phyloP scores from a whole-genome alignment of 2,888 invertebrate species.

The Nomada ruficornis region DNA sequence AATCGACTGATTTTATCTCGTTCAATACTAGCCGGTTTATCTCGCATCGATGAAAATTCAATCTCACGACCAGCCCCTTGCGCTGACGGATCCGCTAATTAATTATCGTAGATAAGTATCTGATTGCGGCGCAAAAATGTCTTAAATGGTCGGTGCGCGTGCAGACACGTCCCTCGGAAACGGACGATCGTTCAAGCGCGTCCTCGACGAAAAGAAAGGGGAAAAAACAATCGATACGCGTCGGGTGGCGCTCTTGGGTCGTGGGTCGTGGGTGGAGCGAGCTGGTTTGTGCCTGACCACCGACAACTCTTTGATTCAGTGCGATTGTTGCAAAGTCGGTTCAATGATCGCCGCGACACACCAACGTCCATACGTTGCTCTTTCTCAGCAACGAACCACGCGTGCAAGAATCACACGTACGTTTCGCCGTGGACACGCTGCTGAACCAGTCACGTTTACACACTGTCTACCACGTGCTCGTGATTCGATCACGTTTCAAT shows the following conservation, averaged over 20 bases:
- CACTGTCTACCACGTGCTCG: conserved; percentile 64
- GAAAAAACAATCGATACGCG: conserved; percentile 34
- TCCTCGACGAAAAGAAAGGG: conserved; percentile 18
- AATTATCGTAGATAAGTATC: conserved; percentile 44
- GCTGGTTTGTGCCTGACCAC: conserved; percentile 81
- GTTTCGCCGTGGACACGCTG: conserved; percentile 24
- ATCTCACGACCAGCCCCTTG: conserved; percentile 17
- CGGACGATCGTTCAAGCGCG: not conserved
- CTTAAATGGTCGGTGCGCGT: not conserved
- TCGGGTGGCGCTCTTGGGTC: conserved; percentile 33
- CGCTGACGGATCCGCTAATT: conserved; percentile 45
- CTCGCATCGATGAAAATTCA: conserved; percentile 28
- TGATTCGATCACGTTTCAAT: conserved; percentile 52
- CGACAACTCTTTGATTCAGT: conserved; percentile 82
- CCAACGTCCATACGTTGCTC: conserved; percentile 40
- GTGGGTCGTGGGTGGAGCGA: conserved; percentile 79
- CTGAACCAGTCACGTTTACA: conserved; percentile 65
- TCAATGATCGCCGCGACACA: conserved; percentile 77
- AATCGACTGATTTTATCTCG: conserved; percentile 47
- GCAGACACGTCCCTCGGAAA: not conserved
- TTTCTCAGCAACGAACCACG: conserved; percentile 32
- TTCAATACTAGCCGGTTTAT: conserved; percentile 49
- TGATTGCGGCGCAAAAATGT: not conserved
- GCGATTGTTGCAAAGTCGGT: conserved; percentile 78
- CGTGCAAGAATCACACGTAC: conserved; percentile 49